These are phyloP conservation scores for Alentia gelatinosa DNA, from an alignment of 2,888 invertebrate genomes.

Conservation along the genomic window DNA sequence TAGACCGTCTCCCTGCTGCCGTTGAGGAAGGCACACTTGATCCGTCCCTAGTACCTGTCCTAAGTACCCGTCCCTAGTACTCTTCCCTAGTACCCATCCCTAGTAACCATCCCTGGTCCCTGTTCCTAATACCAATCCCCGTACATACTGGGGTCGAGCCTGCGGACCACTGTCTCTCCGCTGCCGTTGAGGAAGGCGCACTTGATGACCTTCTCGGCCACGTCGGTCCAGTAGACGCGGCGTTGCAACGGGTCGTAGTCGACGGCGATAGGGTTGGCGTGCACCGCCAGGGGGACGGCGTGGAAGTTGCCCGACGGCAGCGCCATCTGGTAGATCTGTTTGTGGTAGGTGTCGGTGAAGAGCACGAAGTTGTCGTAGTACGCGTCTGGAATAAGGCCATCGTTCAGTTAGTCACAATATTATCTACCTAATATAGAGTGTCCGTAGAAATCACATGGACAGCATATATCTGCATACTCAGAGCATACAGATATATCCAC, in stretches of 20 bases:
- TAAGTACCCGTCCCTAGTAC: too few species aligned
- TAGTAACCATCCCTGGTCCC: too few species aligned
- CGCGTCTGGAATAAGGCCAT: conserved; percentile 65
- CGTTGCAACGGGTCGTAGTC: conserved; percentile 90
- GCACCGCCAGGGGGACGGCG: conserved; percentile 67
- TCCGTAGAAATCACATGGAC: too few species aligned
- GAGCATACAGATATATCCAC: too few species aligned
- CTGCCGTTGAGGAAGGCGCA: conserved; percentile 68
- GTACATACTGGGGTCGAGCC: conserved; percentile 66
- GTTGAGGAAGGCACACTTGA: conserved; percentile 69
- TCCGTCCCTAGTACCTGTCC: too few species aligned
- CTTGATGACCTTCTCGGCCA: conserved; percentile 80
- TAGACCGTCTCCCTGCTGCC: conserved; percentile 67
- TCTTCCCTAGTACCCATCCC: too few species aligned
- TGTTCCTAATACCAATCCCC: too few species aligned
- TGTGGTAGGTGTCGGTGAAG: conserved; percentile 81
- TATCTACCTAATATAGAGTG: too few species aligned
- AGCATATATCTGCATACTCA: too few species aligned
- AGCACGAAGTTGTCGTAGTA: conserved; percentile 72
- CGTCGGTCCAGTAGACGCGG: conserved; percentile 89
- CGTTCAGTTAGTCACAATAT: too few species aligned
- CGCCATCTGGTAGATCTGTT: conserved; percentile 89
- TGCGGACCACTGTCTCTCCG: conserved; percentile 65
- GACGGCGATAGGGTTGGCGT: conserved; percentile 88
- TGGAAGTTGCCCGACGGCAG: conserved; percentile 83